These are phyloP conservation scores for Nothoprocta pentlandii DNA, from an alignment of 2,113 vertebrate species.

Conservation along the genomic window DNA sequence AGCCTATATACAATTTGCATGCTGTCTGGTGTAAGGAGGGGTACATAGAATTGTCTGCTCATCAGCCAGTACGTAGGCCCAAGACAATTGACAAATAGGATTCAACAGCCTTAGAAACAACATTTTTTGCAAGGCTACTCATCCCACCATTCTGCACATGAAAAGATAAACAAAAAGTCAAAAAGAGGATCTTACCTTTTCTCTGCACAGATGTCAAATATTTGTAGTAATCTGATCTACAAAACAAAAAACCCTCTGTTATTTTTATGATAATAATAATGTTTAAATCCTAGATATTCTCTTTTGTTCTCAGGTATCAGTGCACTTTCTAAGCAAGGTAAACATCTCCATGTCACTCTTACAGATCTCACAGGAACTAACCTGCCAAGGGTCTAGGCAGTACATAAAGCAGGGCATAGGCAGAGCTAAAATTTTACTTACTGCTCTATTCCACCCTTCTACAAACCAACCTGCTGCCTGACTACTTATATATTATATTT, in stretches of 20 bases:
- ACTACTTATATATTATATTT: neutral
- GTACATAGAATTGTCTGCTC: neutral
- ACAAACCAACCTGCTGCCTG: neutral
- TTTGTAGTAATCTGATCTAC: neutral
- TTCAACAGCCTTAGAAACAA: neutral
- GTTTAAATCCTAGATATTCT: neutral
- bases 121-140: neutral
- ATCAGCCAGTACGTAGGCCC: rapidly evolving
- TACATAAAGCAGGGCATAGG: neutral
- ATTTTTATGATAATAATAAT: neutral
- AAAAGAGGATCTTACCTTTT: neutral
- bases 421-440: neutral
- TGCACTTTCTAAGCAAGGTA: neutral
- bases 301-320: neutral
- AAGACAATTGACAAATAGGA: neutral
- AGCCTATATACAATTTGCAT: neutral
- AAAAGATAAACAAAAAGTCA: neutral
- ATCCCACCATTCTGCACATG: neutral
- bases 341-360: neutral
- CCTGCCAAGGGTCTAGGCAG: neutral
- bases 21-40: neutral
- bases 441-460: neutral
- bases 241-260: neutral
- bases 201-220: neutral
- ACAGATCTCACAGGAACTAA: neutral